Base-by-base conservation (phyloP, 2,113 vertebrate species). In the Psettodes erumei region DNA sequence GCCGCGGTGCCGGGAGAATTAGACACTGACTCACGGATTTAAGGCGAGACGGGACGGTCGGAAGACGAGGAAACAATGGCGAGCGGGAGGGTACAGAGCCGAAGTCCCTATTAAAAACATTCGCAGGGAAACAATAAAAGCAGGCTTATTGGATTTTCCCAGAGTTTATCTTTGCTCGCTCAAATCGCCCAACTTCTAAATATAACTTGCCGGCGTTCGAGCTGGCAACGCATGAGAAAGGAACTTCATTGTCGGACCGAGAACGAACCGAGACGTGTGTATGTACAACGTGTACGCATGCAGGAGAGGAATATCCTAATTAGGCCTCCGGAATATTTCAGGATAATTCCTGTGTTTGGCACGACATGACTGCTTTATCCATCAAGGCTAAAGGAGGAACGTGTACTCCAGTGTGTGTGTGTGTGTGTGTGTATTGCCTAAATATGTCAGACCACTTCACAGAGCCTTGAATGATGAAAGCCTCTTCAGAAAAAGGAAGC, bases 391-490 rank as follows among this genome's bases (percentile, higher is more conserved):
- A 71, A 76, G 33, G 23, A 54, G 61, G 47, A 61, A 73, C 50
- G 54, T 42, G 43, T 9, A 21, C 37, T 43, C 11, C 10, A 61
- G 15, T 23, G 51, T 50, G 21, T 18, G 27, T 16, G 56, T 19
- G 18, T n/a, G n/a, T n/a, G n/a, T n/a, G n/a, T n/a, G n/a, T n/a
- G n/a, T n/a, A n/a, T 42, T n/a, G 33, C 30, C 62, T 81, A 51
- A 78, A 77, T 80, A 74, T 59, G 51, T 82, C 78, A 79, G 30
- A 69, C 9, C 42, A 43, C 59, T 76, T 84, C 68, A 76, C 23
- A 23, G 33, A 23, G 62, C 50, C 10, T 42, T 42, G 40, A 64
- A 61, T 58, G 63, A 73, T 69, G 18, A 72, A 79, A 75, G 59
- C 13, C 23, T 68, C 67, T 38, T 27, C 45, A 40, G n/a, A 71